Percentiles rank a stretch among this genome's conserved stretches.
Evolutionary conservation across 1,140 invertebrate genomes (phyloP).

Genomic region (Riptortus pedestris): DNA sequence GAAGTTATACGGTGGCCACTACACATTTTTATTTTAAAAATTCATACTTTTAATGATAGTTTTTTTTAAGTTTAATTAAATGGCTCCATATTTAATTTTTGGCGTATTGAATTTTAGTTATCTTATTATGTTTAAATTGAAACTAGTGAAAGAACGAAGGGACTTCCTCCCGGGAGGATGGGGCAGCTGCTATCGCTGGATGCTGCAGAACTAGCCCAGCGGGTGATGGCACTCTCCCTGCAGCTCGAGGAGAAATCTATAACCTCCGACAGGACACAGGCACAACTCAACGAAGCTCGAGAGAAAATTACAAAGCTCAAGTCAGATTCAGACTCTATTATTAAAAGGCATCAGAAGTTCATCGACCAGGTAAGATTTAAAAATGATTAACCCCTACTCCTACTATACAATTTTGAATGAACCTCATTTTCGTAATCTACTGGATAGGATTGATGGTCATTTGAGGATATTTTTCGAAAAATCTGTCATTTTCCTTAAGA

Average conservation of each 20-base stretch:
- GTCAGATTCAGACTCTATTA: slow-evolving; percentile 49
- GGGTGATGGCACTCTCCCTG: slow-evolving; percentile 33
- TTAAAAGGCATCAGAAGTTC: slow-evolving; percentile 55
- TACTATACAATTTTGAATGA: background rate
- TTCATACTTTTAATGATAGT: too few relatives aligned
- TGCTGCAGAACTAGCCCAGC: slow-evolving; percentile 32
- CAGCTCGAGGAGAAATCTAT: slow-evolving; percentile 40
- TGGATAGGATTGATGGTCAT: background rate
- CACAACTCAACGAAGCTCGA: slow-evolving; percentile 36
- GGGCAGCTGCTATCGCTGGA: slow-evolving; percentile 8
- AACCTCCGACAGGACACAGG: slow-evolving; percentile 37
- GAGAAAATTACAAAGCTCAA: slow-evolving; percentile 46
- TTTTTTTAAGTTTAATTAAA: too few relatives aligned
- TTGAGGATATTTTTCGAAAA: background rate
- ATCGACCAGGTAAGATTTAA: slow-evolving; percentile 45
- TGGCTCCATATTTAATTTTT: too few relatives aligned
- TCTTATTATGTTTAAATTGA: too few relatives aligned
- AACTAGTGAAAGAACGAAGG: background rate
- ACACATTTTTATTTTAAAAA: too few relatives aligned
- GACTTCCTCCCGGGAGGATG: background rate
- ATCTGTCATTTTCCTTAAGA: background rate
- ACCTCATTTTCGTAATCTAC: background rate
- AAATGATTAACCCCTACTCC: background rate
- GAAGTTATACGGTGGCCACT: too few relatives aligned
- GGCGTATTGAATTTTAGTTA: too few relatives aligned